A percentile compares a stretch with the other conserved stretches of the same genome.
Conservation (phyloP, 2,113 vertebrate genomes). For the Brevimyrus niger region DNA sequence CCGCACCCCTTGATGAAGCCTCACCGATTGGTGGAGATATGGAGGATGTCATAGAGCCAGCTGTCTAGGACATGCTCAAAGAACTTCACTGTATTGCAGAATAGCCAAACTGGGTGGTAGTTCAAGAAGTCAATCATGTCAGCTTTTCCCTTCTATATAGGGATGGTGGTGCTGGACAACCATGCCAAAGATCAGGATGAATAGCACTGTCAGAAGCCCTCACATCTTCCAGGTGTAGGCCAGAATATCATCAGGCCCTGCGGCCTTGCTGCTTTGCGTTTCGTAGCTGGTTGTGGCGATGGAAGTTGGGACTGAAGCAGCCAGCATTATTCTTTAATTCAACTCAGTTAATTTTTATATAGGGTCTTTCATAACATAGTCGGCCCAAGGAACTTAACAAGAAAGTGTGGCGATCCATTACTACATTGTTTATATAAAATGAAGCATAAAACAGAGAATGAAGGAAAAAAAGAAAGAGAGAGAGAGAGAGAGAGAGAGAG, state of each 20-base stretch:
- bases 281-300: not conserved
- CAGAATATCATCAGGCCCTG: not conserved
- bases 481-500: too few relatives aligned
- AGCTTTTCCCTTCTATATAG: too few relatives aligned
- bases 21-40: not conserved
- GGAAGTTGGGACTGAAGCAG: not conserved
- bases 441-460: not conserved
- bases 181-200: too few relatives aligned
- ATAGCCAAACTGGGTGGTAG: not conserved
- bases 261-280: not conserved
- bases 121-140: too few relatives aligned
- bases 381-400: not conserved
- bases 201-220: too few relatives aligned
- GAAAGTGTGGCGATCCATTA: not conserved
- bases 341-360: not conserved
- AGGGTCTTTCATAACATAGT: not conserved
- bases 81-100: not conserved
- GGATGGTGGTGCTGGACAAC: too few relatives aligned
- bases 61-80: not conserved
- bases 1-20: not conserved
- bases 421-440: not conserved
- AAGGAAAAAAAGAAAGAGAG: too few relatives aligned
- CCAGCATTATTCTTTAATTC: not conserved
- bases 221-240: not conserved
- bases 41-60: not conserved